Evolutionary conservation across 2,797 vertebrate species (phyloP).

Genomic region (Clarias laeviceps): DNA sequence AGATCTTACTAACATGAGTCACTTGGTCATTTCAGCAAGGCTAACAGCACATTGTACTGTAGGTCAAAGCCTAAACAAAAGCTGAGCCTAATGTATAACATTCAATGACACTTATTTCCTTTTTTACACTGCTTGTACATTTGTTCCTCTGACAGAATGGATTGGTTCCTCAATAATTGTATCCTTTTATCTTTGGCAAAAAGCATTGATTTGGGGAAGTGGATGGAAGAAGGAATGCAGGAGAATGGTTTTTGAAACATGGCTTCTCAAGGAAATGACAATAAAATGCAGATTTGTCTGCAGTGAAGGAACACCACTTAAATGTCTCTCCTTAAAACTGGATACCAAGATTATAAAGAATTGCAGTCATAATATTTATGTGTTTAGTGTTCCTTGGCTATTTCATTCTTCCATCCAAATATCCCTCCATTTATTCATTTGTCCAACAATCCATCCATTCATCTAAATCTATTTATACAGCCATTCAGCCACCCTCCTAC

Average conservation of each 20-base stretch:
- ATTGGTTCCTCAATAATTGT: constrained; percentile 42
- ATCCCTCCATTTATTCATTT: neutral
- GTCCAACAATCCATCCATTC: neutral
- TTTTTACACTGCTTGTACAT: neutral
- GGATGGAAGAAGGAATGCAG: neutral
- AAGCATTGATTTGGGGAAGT: constrained; percentile 37
- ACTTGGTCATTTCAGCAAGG: neutral
- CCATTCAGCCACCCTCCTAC: neutral
- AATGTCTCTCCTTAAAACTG: neutral
- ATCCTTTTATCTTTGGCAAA: constrained; percentile 31
- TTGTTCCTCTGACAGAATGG: constrained; percentile 2
- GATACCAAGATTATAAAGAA: neutral
- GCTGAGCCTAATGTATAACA: neutral
- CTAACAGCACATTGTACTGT: constrained; percentile 5
- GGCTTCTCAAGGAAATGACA: neutral
- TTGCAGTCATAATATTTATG: neutral
- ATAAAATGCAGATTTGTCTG: constrained; percentile 10
- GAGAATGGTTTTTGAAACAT: constrained; percentile 23
- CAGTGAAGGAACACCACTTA: neutral
- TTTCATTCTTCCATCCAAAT: neutral
- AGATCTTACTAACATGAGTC: constrained; percentile 7
- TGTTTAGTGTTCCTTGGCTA: neutral
- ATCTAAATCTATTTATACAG: neutral
- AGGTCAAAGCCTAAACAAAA: neutral
- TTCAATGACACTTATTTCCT: neutral